Conservation (phyloP, 2,888 invertebrate genomes). For the Noctua comes region DNA sequence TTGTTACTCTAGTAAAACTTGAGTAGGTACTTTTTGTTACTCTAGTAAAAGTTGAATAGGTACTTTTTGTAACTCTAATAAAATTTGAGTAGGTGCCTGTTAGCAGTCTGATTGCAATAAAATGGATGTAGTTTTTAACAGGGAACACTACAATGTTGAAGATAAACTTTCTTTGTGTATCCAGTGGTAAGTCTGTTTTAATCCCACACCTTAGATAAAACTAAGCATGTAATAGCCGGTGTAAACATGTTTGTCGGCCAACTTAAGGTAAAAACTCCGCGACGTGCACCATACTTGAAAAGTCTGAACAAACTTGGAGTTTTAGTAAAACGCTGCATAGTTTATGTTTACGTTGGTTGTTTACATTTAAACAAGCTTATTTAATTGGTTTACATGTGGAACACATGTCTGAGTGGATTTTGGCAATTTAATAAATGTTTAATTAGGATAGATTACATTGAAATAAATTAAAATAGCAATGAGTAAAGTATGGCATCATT, state of each 20-base stretch:
- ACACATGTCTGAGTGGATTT: conserved; percentile 12
- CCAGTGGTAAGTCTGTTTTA: conserved; percentile 19
- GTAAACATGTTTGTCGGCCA: conserved; percentile 55
- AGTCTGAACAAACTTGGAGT: conserved; percentile 50
- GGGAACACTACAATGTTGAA: background rate
- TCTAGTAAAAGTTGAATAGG: too few relatives aligned
- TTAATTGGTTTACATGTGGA: conserved; percentile 20
- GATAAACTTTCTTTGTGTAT: background rate
- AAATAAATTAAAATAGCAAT: conserved; percentile 7
- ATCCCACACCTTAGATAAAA: conserved; percentile 39
- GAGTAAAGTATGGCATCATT: background rate
- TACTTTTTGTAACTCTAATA: too few relatives aligned
- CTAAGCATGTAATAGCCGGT: conserved; percentile 36
- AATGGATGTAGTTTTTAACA: background rate
- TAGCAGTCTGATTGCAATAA: background rate
- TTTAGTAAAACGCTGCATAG: conserved; percentile 59
- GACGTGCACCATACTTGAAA: conserved; percentile 48
- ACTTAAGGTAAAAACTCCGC: conserved; percentile 52
- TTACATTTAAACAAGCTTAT: conserved; percentile 56
- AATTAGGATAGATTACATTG: conserved; percentile 1
- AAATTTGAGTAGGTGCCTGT: background rate
- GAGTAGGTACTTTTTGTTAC: background rate
- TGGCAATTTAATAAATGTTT: conserved; percentile 21
- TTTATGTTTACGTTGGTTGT: conserved; percentile 61
- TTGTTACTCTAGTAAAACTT: background rate